Evolutionary conservation across 2,113 vertebrate genomes (phyloP).

Genomic region (Pavo muticus): DNA sequence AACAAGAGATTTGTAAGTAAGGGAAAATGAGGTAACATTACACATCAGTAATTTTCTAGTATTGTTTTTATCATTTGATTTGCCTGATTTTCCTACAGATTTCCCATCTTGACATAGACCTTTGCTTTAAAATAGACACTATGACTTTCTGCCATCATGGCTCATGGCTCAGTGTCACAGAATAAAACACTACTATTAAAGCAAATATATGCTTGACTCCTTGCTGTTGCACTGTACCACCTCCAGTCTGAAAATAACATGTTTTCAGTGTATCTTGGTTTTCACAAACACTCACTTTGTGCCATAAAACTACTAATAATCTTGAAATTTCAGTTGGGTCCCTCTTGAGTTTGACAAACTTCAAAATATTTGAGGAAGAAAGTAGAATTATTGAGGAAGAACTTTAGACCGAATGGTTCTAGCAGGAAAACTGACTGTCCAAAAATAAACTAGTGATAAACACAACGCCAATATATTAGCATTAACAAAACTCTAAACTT

Average conservation of each 20-base stretch:
- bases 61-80: neutral
- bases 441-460: rapidly evolving
- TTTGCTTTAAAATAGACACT: rapidly evolving
- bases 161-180: too few relatives aligned
- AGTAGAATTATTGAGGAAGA: rapidly evolving
- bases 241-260: rapidly evolving
- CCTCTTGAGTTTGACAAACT: neutral
- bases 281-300: neutral
- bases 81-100: neutral
- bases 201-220: rapidly evolving
- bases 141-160: neutral
- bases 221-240: too few relatives aligned
- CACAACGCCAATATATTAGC: rapidly evolving
- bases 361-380: neutral
- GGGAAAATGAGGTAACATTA: rapidly evolving
- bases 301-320: neutral
- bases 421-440: neutral
- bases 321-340: neutral
- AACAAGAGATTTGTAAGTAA: neutral
- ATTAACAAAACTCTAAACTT: too few relatives aligned
- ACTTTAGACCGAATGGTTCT: rapidly evolving
- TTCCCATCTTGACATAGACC: neutral
- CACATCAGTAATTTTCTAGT: too few relatives aligned
- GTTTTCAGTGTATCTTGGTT: neutral
- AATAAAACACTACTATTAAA: neutral